Evolutionary conservation across 2,888 invertebrate species (phyloP).

Genomic region (Biston stratarius): DNA sequence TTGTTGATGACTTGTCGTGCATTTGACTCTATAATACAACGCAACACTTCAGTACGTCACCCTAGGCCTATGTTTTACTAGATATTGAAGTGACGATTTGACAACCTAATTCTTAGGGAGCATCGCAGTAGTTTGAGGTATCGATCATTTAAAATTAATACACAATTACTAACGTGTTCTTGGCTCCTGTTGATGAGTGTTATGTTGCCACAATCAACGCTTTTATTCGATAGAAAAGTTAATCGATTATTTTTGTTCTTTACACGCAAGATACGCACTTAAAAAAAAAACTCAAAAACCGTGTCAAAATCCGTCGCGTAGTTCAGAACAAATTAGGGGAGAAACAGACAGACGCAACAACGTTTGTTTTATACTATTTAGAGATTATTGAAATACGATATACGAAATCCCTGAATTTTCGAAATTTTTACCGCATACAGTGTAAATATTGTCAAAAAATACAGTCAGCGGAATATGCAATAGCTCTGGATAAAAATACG

Average conservation of each 20-base stretch:
- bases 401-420: too few relatives aligned
- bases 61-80: not conserved
- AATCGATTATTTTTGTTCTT: too few relatives aligned
- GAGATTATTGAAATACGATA: too few relatives aligned
- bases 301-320: too few relatives aligned
- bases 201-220: not conserved
- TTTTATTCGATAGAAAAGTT: not conserved
- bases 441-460: not conserved
- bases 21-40: too few relatives aligned
- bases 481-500: conserved; percentile 7
- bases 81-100: conserved; percentile 3
- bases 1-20: too few relatives aligned
- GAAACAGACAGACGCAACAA: too few relatives aligned
- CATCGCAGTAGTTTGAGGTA: not conserved
- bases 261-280: too few relatives aligned
- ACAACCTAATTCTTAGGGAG: conserved; percentile 5
- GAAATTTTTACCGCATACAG: too few relatives aligned
- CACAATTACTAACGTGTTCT: not conserved
- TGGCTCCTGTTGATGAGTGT: not conserved
- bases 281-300: too few relatives aligned
- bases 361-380: too few relatives aligned
- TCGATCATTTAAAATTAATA: not conserved
- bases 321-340: too few relatives aligned
- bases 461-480: conserved; percentile 14
- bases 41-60: not conserved